Evolutionary conservation across 2,113 vertebrate species (phyloP), one percentile per base, ranked within the genome.

Genomic region (Elephas maximus): DNA sequence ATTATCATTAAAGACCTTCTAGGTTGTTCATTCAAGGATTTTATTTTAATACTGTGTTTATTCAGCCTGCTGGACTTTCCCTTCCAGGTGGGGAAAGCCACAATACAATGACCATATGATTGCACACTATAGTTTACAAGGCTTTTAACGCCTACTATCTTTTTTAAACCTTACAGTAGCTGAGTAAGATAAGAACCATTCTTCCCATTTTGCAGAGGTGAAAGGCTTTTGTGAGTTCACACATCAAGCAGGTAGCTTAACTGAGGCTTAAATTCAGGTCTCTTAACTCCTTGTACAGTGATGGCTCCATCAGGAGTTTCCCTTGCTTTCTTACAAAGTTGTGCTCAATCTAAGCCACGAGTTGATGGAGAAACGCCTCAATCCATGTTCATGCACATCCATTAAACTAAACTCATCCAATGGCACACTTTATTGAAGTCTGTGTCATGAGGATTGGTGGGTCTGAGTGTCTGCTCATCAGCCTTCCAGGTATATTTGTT

Each of bases 1-100:
- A 63, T 97, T 96, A 91, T 91, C 86, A 89, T 96, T 97, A 97
- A 94, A 92, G 81, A 67, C 85, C 78, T 73, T 73, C 81, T 57
- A 71, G 86, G 71, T 77, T 91, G 94, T 90, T 83, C 91, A 91
- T 62, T 73, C 67, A 67, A 89, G 63, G 96, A 92, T 97, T 97
- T 97, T 83, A 91, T 91, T 93, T 92, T 94, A 94, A 96, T 95
- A 41, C 45, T 83, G 48, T 48, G 41, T 86, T 97, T 90, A 86
- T 73, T 79, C 53, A 71, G 41, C 67, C 81, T 67, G 77, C 65
- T 63, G 33, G 88, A 7, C 81, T 82, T 93, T 95, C 12, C 33
- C 12, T 79, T 90, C 60, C 33, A 84, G 28, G 63, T 74, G 26
- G 26, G 30, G 37, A 83, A 60, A 93, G 1, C 5, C 48, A 71